Evolutionary conservation across 2,113 vertebrate genomes (phyloP), one percentile per base, ranked within the genome.

Genomic region (Sander lucioperca): DNA sequence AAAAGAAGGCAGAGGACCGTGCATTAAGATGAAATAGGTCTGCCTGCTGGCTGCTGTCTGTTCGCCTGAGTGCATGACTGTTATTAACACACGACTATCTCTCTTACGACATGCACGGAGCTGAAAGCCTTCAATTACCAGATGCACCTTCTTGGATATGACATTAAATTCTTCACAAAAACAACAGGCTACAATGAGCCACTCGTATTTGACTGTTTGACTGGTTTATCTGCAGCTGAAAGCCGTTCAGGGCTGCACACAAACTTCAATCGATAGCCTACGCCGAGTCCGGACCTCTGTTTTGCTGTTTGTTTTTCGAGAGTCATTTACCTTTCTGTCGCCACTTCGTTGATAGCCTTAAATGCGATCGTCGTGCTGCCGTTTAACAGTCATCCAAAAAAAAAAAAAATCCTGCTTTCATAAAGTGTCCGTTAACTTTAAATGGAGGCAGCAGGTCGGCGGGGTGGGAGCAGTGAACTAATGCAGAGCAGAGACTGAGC

Each of bases 351-450:
- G 62, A 18, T 2, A 1, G 53, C 64, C 39, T 65, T 45, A 19
- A 6, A 5, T 8, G 13, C 69, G 66, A 54, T 64, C 39, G 65
- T 77, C 62, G 61, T 13, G 58, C 51, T 59, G 80, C 77, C 39
- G 48, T 15, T 33, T 7, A 7, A 16, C 13, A 48, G 36, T 9
- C 0, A 5, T 21, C 5, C 0, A 10, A 9, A 8, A 9, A n/a
- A n/a, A 54, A 54, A 53, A 51, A 5, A 16, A 51, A 23, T 47
- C 61, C 81, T 16, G 74, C 43, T 30, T 30, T 67, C 66, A 6
- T 63, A 33, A 72, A 76, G 84, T 67, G 70, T 53, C 79, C 64
- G 85, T 74, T 68, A 85, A 91, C 47, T 92, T 90, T 43, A 30
- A 23, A 57, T 15, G 74, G 66, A 79, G 61, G 62, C 59, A 9